Evolutionary conservation across 2,113 vertebrate species (phyloP).

Genomic region (Epinephelus fuscoguttatus): DNA sequence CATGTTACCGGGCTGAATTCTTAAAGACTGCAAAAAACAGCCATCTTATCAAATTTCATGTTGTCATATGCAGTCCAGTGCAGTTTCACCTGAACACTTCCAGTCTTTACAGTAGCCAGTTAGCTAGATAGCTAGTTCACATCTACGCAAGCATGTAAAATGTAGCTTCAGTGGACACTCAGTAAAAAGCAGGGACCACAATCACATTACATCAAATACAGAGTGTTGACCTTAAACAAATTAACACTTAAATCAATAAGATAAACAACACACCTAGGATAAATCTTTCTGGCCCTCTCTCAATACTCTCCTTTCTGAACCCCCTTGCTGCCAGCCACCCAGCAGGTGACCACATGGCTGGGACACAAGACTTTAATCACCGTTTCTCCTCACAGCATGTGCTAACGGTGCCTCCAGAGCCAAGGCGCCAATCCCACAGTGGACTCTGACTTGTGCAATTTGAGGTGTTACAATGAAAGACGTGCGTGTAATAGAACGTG

Average conservation of each 20-base stretch:
- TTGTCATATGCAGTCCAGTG: background rate
- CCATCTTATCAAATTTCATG: background rate
- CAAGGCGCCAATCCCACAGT: background rate
- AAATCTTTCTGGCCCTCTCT: background rate
- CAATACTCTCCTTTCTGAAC: background rate
- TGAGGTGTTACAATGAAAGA: conserved; percentile 24
- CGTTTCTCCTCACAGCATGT: conserved; percentile 46
- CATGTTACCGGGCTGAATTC: conserved; percentile 2
- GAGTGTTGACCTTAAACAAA: background rate
- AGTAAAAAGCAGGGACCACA: conserved; percentile 1
- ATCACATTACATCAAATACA: conserved; percentile 2
- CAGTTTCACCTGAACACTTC: background rate
- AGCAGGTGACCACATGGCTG: conserved; percentile 38
- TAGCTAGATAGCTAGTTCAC: background rate
- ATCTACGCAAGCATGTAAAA: background rate
- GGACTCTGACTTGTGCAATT: conserved; percentile 13
- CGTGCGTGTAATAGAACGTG: background rate
- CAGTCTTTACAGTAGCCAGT: background rate
- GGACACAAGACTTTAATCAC: conserved; percentile 20
- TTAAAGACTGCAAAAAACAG: background rate
- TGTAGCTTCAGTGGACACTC: background rate
- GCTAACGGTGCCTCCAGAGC: conserved; percentile 3
- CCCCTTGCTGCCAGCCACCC: conserved; percentile 30
- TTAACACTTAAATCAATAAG: background rate
- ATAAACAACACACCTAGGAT: background rate